Base-by-base conservation (phyloP, 30 jellyfish, hydroid and myxozoan species). In the Nemopilema nomurai region DNA sequence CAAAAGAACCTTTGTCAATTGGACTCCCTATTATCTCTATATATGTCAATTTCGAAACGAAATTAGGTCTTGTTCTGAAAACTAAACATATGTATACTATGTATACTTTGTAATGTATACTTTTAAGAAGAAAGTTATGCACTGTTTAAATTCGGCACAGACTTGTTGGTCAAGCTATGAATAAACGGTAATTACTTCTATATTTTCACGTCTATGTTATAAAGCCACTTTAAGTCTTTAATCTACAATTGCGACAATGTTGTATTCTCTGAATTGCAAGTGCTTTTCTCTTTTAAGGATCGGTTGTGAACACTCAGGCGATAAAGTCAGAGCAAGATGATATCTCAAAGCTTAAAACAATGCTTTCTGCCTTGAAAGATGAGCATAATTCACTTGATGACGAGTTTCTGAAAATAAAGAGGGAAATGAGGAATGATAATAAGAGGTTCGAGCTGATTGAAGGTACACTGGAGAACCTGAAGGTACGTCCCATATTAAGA, bases 291-390 rank as follows among this genome's bases (percentile, higher is more conserved):
- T n/a, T 63, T 6, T 63, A 53, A 82, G 79, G 74, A 30, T 25
- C 90, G 49, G 79, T 79, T 8, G 84, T 49, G 64, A 24, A 84
- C 41, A 22, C 75, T 62, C 64, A 81, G 29, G 50, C 89, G 69
- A 33, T 74, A 27, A 70, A 64, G 64, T 24, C 78, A 22, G 97
- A 89, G 27, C 82, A 64, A 33, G 97, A 76, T 3, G 79, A 75
- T 16, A 49, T 89, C 4, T 31, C 90, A 7, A 93, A 71, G 67
- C 19, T 93, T 29, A 41, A 82, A 79, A 76, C 93, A 6, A 49
- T 57, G 62, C 57, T 93, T 13, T 49, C 67, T 71, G 97, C 79
- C 50, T 32, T 93, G 16, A 86, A 93, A 62, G 93, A 82, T 19
- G 90, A 76, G 69, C 91, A 84, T 18, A 49, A 71, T 18, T 69